Evolutionary conservation across 2,797 vertebrate species (phyloP).

Genomic region (Phrynocephalus forsythii): DNA sequence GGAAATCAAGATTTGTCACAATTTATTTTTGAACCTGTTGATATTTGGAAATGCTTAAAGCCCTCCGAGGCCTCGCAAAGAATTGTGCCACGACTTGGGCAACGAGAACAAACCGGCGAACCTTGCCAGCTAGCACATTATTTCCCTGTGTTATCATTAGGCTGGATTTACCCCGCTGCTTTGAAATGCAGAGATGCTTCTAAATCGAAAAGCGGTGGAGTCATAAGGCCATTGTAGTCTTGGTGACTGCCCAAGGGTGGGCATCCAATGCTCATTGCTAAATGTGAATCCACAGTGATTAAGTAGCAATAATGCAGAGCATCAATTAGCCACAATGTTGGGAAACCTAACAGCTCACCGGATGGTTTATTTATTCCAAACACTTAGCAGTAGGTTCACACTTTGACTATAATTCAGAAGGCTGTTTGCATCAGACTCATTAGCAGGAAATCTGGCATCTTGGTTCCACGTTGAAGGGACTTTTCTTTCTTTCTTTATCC

Average conservation of each 20-base stretch:
- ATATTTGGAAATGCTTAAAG: too few species aligned
- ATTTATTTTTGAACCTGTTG: too few species aligned
- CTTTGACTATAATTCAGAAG: conserved; percentile 19
- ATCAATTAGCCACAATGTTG: conserved; percentile 30
- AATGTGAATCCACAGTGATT: conserved; percentile 21
- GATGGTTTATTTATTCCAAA: conserved; percentile 25
- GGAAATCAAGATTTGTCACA: background rate
- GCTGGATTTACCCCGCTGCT: background rate
- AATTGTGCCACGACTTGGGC: background rate
- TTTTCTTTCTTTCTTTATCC: too few species aligned
- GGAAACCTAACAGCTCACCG: conserved; percentile 39
- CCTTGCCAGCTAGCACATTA: background rate
- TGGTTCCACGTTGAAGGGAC: background rate
- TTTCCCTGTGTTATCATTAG: background rate
- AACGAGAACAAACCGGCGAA: background rate
- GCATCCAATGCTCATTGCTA: background rate
- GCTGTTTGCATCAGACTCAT: conserved; percentile 35
- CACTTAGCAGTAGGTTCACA: conserved; percentile 5
- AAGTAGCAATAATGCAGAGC: conserved; percentile 10
- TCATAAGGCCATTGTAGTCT: background rate
- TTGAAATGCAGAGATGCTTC: background rate
- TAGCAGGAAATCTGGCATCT: conserved; percentile 25
- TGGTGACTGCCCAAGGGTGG: background rate
- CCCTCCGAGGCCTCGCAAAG: too few species aligned
- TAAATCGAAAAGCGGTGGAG: background rate